These are phyloP conservation scores for Pangasius sanitwongsei DNA, from an alignment of 2,797 vertebrate species.

Conservation along the genomic window DNA sequence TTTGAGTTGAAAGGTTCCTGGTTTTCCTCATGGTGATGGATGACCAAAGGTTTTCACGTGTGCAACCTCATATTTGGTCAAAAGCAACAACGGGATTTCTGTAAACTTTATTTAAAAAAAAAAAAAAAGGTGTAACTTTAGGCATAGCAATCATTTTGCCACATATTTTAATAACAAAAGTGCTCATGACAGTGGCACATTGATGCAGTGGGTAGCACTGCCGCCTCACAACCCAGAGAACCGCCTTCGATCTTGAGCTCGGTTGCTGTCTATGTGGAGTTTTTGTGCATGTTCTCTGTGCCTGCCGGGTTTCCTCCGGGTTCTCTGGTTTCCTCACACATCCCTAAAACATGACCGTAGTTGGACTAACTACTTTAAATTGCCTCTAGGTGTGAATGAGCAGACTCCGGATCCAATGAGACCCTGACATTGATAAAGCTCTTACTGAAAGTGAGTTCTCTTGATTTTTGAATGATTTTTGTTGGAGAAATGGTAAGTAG, in stretches of 20 bases:
- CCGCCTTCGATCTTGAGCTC: not conserved
- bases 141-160: not conserved
- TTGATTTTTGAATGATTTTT: not conserved
- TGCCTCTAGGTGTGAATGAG: not conserved
- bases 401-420: not conserved
- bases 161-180: not conserved
- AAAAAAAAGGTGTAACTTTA: not conserved
- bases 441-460: not conserved
- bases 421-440: not conserved
- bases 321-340: not conserved
- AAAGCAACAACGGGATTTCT: not conserved
- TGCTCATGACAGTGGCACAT: not conserved
- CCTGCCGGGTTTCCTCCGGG: not conserved
- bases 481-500: not conserved
- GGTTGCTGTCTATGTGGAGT: not conserved
- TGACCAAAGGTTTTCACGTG: slow-evolving; percentile 6
- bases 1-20: slow-evolving; percentile 13
- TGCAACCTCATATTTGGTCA: not conserved
- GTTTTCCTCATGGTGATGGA: not conserved
- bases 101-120: not conserved
- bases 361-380: not conserved
- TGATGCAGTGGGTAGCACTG: not conserved
- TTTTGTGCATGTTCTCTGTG: not conserved
- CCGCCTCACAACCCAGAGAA: not conserved
- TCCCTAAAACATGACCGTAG: not conserved